A percentile compares a stretch with the other conserved stretches of the same genome.
Conservation (phyloP, 1,140 invertebrate species). For the Phymorhynchus buccinoides region DNA sequence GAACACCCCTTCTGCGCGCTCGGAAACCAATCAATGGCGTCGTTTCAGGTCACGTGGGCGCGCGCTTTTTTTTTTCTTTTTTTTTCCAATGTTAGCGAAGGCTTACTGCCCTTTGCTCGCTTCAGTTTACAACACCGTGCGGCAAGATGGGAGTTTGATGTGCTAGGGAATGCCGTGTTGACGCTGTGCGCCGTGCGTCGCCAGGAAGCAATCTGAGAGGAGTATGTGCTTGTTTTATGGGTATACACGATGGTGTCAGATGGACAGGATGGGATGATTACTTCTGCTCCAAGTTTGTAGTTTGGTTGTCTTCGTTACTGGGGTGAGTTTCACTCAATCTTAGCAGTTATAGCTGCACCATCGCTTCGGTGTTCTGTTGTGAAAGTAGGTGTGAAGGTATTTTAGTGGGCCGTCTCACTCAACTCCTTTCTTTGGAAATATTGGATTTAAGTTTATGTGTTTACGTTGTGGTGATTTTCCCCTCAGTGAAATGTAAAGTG, state of each 20-base stretch:
- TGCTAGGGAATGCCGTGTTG: constrained; percentile 36
- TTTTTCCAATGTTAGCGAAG: constrained; percentile 39
- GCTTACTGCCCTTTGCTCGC: constrained; percentile 35
- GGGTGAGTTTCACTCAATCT: too few species aligned
- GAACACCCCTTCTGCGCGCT: constrained; percentile 1
- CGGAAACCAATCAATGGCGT: constrained; percentile 20
- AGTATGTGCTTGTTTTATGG: too few species aligned
- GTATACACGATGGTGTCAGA: not conserved
- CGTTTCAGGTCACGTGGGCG: constrained; percentile 26
- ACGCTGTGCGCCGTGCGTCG: not conserved
- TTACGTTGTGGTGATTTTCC: too few species aligned
- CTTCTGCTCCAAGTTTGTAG: too few species aligned
- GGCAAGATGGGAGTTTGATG: constrained; percentile 40
- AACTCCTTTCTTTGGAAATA: too few species aligned
- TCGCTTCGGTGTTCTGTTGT: too few species aligned
- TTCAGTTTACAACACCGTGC: constrained; percentile 35
- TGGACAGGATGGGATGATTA: not conserved
- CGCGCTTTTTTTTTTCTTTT: constrained; percentile 22
- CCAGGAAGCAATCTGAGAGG: not conserved
- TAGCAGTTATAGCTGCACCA: too few species aligned
- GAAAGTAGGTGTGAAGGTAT: too few species aligned
- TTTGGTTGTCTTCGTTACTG: too few species aligned
- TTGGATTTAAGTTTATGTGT: too few species aligned
- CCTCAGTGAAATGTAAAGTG: too few species aligned
- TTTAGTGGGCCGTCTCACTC: too few species aligned